Evolutionary conservation across 1,140 invertebrate genomes (phyloP).

Genomic region (Drosophila ohnishii): DNA sequence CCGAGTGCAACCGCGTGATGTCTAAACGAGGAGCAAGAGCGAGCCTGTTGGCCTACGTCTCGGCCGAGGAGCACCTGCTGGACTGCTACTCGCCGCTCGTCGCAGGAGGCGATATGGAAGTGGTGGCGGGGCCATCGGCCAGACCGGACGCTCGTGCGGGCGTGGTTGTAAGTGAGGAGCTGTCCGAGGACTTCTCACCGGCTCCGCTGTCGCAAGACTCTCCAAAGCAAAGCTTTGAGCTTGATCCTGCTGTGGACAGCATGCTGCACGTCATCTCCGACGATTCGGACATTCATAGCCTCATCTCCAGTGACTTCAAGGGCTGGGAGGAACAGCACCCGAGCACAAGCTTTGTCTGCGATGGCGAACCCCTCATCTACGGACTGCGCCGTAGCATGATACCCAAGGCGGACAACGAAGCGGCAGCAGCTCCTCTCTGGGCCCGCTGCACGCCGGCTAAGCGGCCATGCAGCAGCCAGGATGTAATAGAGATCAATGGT

Average conservation of each 20-base stretch:
- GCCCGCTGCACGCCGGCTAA: conserved; percentile 18
- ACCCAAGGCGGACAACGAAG: not conserved
- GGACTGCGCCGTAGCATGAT: conserved; percentile 28
- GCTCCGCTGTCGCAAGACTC: not conserved
- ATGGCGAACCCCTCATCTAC: conserved; percentile 24
- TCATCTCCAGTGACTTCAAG: conserved; percentile 56
- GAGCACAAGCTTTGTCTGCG: not conserved
- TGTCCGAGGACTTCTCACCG: not conserved
- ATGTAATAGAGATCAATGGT: conserved; percentile 48
- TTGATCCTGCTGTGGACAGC: conserved; percentile 60
- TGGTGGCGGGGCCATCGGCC: not conserved
- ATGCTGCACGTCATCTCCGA: conserved; percentile 60
- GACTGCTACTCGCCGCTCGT: conserved; percentile 54
- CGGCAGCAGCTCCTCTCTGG: conserved; percentile 7
- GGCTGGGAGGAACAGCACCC: conserved; percentile 44
- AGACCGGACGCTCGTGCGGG: not conserved
- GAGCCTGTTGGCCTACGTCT: conserved; percentile 28
- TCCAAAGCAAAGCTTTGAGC: not conserved
- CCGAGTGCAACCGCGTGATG: conserved; percentile 34
- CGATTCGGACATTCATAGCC: conserved; percentile 57
- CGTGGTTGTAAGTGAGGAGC: not conserved
- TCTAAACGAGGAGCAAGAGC: conserved; percentile 34
- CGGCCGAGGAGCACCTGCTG: conserved; percentile 60
- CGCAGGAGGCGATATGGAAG: conserved; percentile 16
- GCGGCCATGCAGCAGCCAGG: conserved; percentile 9